Base-by-base conservation (phyloP, 2,888 invertebrate genomes). In the Aproaerema taeniolella region DNA sequence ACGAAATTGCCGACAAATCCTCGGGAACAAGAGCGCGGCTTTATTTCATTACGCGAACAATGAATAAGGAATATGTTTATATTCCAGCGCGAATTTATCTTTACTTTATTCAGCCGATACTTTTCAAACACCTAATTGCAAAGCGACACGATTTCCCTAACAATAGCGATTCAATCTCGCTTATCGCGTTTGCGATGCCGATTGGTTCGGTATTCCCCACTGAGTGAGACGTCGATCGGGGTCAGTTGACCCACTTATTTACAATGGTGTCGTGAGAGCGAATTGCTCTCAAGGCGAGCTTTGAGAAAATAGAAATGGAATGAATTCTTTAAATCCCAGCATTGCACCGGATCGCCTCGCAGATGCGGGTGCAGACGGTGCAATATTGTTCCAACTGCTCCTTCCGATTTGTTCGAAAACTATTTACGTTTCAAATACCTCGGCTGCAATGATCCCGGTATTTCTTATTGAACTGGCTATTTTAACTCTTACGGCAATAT, bases 1-100 rank as follows among this genome's bases (percentile, higher is more conserved):
- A 57, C 61, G 56, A 63, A 70, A 69, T 67, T 71, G 64, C 65
- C 61, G 70, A 71, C 67, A 68, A 73, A 73, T 66, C 58, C 50
- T 56, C 60, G 55, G 56, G 65, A 69, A 70, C 61, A 61, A 61
- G 64, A 61, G 57, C 61, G 57, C 52, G 54, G 57, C 65, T 64
- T 61, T 68, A 63, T 66, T 68, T 58, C 60, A 63, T 68, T 68
- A 63, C 55, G 53, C 50, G 58, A 52, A 61, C 54, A 55, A 50
- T 50, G 52, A 59, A 61, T 56, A 58, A 56, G 55, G 58, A 68
- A 66, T 61, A 58, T 58, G 55, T 66, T 65, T 60, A 65, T 55
- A 57, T 67, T 63, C 50, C 15, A 29, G 31, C n/a, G 10, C 17
- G 3, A 17, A 30, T 30, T 30, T 11, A 6, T 6, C 20, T 20